Conservation (phyloP, 2,888 invertebrate species). For the Eupithecia vulgata region DNA sequence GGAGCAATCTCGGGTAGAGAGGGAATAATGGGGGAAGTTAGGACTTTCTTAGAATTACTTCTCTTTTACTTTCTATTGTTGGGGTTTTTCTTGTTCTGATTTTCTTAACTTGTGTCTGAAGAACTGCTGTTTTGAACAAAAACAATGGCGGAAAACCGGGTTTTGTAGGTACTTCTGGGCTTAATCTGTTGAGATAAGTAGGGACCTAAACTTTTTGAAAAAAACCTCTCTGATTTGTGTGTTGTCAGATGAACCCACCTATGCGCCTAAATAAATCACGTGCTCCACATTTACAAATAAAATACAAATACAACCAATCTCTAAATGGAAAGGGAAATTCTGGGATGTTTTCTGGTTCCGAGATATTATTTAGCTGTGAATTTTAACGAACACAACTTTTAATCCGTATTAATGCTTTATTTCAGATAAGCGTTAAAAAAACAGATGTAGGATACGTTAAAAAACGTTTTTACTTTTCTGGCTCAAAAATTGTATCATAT, state of each 20-base stretch:
- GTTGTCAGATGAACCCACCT: neutral
- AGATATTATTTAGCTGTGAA: neutral
- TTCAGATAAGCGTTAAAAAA: neutral
- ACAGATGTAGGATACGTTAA: neutral
- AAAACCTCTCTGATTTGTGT: neutral
- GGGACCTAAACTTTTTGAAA: neutral
- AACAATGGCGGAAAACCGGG: neutral
- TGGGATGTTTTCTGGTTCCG: neutral
- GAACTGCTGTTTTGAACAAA: neutral
- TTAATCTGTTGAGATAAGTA: neutral
- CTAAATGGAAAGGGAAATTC: neutral
- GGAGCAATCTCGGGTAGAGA: conserved; percentile 31
- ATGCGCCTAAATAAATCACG: neutral
- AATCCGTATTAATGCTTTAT: neutral
- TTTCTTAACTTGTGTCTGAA: neutral
- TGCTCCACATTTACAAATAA: neutral
- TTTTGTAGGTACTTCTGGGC: neutral
- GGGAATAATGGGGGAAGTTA: conserved; percentile 29
- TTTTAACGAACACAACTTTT: neutral
- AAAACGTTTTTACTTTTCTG: neutral
- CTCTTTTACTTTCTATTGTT: conserved; percentile 10
- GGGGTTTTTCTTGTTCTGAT: conserved; percentile 11
- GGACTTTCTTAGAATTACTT: conserved; percentile 25
- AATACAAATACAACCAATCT: neutral
- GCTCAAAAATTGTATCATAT: too few species aligned